These are phyloP conservation scores for Luperina testacea DNA, from an alignment of 2,888 invertebrate species.

Conservation along the genomic window DNA sequence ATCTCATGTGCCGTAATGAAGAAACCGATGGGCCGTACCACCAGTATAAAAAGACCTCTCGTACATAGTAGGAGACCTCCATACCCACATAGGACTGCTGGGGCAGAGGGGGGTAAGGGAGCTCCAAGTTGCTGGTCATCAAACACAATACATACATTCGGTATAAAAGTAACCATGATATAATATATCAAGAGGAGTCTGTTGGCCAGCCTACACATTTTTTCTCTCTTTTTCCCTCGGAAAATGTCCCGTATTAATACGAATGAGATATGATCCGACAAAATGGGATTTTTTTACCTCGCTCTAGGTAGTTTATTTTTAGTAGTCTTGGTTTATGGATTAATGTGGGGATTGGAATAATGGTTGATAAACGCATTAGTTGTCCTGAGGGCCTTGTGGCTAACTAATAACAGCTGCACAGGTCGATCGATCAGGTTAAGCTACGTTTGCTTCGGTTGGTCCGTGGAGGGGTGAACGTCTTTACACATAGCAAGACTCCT, in stretches of 20 bases:
- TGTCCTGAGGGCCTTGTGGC: background rate
- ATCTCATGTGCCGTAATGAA: constrained; percentile 70
- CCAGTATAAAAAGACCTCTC: constrained; percentile 37
- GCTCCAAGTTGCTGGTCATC: constrained; percentile 63
- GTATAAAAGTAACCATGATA: constrained; percentile 65
- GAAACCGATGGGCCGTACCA: constrained; percentile 61
- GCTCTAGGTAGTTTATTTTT: constrained; percentile 55
- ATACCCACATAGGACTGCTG: background rate
- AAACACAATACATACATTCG: constrained; percentile 75
- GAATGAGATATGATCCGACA: constrained; percentile 73
- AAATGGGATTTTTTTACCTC: constrained; percentile 66
- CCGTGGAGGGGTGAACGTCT: too few species aligned
- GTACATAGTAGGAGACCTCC: constrained; percentile 11
- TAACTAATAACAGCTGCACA: too few species aligned
- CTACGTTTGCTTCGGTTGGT: too few species aligned
- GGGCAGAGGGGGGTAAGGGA: constrained; percentile 17
- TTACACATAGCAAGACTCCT: too few species aligned
- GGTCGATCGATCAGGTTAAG: too few species aligned
- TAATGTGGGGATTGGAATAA: constrained; percentile 4
- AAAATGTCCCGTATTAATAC: constrained; percentile 78
- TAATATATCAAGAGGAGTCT: constrained; percentile 69
- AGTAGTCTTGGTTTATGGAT: constrained; percentile 29
- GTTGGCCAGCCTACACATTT: constrained; percentile 70
- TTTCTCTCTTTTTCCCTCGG: constrained; percentile 61
- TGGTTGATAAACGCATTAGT: background rate